Evolutionary conservation across 2,797 vertebrate genomes (phyloP).

Genomic region (Sorex maritimensis): DNA sequence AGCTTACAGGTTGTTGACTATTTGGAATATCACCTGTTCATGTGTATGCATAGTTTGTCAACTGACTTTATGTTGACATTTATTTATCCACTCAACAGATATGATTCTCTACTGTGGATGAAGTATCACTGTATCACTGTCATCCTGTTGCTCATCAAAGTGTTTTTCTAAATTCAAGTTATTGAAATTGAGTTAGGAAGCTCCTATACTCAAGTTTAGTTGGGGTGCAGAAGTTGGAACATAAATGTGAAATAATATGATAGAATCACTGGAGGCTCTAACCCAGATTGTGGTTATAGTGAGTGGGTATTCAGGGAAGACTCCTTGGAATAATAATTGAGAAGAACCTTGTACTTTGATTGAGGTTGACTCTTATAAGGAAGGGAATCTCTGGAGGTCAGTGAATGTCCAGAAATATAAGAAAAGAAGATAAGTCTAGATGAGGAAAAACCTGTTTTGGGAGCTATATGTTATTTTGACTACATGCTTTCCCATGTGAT

Average conservation of each 20-base stretch:
- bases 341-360: neutral
- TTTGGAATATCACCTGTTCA: neutral
- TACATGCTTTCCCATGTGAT: neutral
- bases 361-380: neutral
- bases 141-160: no score
- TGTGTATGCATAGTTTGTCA: neutral
- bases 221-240: neutral
- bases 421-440: neutral
- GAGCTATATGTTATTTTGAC: neutral
- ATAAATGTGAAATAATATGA: neutral
- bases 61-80: slow-evolving; percentile 18
- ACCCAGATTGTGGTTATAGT: neutral
- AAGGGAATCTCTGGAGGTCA: neutral
- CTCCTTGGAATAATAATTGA: neutral
- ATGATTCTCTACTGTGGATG: neutral
- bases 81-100: slow-evolving; percentile 33
- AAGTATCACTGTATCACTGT: neutral
- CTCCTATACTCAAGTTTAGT: neutral
- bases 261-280: neutral
- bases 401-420: neutral
- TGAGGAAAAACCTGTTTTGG: neutral
- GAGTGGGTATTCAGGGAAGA: neutral
- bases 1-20: neutral
- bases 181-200: neutral
- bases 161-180: neutral